These are phyloP conservation scores for Drosophila multiciliata DNA, from an alignment of 2,888 invertebrate species.

Conservation along the genomic window DNA sequence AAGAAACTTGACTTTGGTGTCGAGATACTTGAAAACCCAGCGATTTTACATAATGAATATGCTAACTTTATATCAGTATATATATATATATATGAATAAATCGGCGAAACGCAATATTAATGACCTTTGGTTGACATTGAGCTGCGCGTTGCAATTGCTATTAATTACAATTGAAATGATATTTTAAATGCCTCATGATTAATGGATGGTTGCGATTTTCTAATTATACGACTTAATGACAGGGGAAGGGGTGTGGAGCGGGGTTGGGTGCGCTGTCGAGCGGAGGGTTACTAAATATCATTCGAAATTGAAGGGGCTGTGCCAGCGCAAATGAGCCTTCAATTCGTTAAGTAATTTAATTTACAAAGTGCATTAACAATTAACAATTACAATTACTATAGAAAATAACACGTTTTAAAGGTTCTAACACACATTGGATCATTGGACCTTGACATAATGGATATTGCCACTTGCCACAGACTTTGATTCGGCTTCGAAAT, in stretches of 20 bases:
- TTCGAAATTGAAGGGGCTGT: slow-evolving; percentile 21
- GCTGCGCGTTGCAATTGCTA: slow-evolving; percentile 51
- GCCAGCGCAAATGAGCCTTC: slow-evolving; percentile 41
- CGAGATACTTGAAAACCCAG: slow-evolving; percentile 9
- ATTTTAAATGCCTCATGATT: slow-evolving; percentile 74
- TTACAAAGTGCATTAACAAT: slow-evolving; percentile 48
- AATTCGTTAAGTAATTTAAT: slow-evolving; percentile 57
- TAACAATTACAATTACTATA: slow-evolving; percentile 41
- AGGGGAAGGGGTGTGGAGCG: background rate
- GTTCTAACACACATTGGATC: slow-evolving; percentile 35
- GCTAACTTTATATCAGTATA: slow-evolving; percentile 1
- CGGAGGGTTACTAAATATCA: slow-evolving; percentile 40
- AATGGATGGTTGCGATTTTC: slow-evolving; percentile 71
- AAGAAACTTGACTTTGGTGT: slow-evolving; percentile 59
- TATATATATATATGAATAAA: slow-evolving; percentile 9
- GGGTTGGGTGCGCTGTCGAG: background rate
- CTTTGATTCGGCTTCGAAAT: slow-evolving; percentile 24
- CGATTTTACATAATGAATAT: slow-evolving; percentile 27
- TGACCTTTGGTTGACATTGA: slow-evolving; percentile 77
- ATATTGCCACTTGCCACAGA: slow-evolving; percentile 23
- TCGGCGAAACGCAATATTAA: slow-evolving; percentile 49
- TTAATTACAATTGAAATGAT: slow-evolving; percentile 76
- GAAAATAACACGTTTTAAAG: slow-evolving; percentile 7
- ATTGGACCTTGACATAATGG: slow-evolving; percentile 56
- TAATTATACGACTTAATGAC: slow-evolving; percentile 56